These are phyloP conservation scores for Clistopyga incitator DNA, from an alignment of 2,888 invertebrate genomes.

Conservation along the genomic window DNA sequence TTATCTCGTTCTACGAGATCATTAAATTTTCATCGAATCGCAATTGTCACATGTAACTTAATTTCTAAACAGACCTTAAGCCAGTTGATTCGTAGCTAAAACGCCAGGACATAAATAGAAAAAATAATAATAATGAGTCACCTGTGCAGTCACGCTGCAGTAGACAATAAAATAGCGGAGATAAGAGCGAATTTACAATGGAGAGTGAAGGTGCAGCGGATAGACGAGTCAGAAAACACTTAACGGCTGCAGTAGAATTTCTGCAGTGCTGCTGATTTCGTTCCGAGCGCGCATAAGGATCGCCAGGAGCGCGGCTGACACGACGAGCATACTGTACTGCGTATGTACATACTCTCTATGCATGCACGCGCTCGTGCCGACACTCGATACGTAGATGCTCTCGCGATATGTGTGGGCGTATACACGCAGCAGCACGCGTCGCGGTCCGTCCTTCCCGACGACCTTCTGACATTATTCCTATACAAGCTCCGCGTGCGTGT, in stretches of 20 bases:
- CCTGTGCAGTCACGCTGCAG: neutral
- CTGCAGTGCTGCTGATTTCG: slow-evolving; percentile 21
- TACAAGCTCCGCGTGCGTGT: slow-evolving; percentile 6
- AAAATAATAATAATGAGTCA: neutral
- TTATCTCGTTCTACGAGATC: too few species aligned
- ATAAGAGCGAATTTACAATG: neutral
- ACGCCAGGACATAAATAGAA: too few species aligned
- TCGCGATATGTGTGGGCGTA: slow-evolving; percentile 50
- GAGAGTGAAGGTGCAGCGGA: neutral
- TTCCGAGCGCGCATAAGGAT: neutral
- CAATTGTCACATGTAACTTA: too few species aligned
- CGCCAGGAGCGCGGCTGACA: neutral
- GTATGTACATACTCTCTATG: neutral
- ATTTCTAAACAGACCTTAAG: too few species aligned
- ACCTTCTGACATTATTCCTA: slow-evolving; percentile 44
- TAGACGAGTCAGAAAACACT: neutral
- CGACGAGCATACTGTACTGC: neutral
- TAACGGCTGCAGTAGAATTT: neutral
- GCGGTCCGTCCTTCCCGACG: slow-evolving; percentile 39
- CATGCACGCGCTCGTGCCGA: slow-evolving; percentile 33
- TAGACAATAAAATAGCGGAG: neutral
- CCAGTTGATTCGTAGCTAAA: too few species aligned
- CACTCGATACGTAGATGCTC: slow-evolving; percentile 47
- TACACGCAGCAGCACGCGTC: slow-evolving; percentile 33
- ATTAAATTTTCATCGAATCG: too few species aligned